phyloP scores from a whole-genome alignment of 2,113 vertebrate genomes.

The Craseonycteris thonglongyai region DNA sequence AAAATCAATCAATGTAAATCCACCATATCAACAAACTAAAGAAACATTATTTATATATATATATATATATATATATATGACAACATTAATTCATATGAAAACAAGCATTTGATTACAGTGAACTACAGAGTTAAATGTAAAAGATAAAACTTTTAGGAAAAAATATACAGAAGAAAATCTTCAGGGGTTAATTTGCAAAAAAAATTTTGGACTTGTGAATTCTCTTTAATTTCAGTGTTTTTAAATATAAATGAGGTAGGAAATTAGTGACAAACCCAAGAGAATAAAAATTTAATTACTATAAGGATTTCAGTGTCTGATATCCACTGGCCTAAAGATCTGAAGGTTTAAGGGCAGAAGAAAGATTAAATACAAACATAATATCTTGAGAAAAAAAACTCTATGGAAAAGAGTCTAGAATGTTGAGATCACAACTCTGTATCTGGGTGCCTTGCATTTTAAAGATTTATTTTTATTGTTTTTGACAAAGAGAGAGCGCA shows the following conservation, averaged over 20 bases:
- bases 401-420: not conserved
- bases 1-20: not conserved
- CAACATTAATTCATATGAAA: not conserved
- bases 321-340: not conserved
- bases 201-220: not conserved
- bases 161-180: not conserved
- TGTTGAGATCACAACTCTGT: not conserved
- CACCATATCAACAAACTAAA: not conserved
- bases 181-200: not conserved
- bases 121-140: not conserved
- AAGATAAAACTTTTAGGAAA: not conserved
- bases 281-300: not conserved
- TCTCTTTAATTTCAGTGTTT: not conserved
- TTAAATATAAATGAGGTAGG: not conserved
- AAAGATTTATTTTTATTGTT: too few relatives aligned
- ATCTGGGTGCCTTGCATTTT: not conserved
- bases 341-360: not conserved
- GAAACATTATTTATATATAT: too few relatives aligned
- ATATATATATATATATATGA: not conserved
- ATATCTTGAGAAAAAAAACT: not conserved
- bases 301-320: not conserved
- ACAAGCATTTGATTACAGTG: not conserved
- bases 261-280: not conserved
- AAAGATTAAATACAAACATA: not conserved
- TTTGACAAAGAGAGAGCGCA: too few relatives aligned